These are phyloP conservation scores for Lathronympha strigana DNA, from an alignment of 2,888 invertebrate genomes.

Conservation along the genomic window DNA sequence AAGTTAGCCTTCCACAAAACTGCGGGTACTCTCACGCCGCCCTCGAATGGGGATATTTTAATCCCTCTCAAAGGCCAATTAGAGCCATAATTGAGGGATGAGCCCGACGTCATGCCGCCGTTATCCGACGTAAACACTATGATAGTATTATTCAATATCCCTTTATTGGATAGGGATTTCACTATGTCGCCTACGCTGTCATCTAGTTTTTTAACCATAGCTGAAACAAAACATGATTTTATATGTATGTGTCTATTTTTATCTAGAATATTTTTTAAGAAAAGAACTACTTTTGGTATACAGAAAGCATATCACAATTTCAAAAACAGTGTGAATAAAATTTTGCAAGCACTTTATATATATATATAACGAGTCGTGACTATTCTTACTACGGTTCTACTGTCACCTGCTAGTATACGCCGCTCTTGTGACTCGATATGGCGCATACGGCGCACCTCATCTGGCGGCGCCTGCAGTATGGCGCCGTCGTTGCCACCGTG, in stretches of 20 bases:
- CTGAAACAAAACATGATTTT: conserved; percentile 82
- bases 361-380: too few relatives aligned
- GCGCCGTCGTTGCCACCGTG: conserved; percentile 90
- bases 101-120: conserved; percentile 90
- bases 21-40: conserved; percentile 90
- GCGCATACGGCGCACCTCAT: conserved; percentile 86
- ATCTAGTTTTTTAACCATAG: conserved; percentile 93
- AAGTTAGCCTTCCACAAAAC: conserved; percentile 86
- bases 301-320: too few relatives aligned
- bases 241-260: too few relatives aligned
- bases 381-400: background rate
- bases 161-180: conserved; percentile 85
- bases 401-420: conserved; percentile 1
- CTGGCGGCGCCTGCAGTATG: conserved; percentile 88
- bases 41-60: conserved; percentile 93
- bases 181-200: conserved; percentile 92
- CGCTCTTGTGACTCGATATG: conserved; percentile 6
- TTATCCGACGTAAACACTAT: conserved; percentile 95
- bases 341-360: too few relatives aligned
- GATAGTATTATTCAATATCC: conserved; percentile 91
- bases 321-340: too few relatives aligned
- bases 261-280: too few relatives aligned
- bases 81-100: conserved; percentile 89
- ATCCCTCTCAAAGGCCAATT: conserved; percentile 91
- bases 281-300: too few relatives aligned